phyloP scores from a whole-genome alignment of 2,888 invertebrate genomes.

The Automeris io region DNA sequence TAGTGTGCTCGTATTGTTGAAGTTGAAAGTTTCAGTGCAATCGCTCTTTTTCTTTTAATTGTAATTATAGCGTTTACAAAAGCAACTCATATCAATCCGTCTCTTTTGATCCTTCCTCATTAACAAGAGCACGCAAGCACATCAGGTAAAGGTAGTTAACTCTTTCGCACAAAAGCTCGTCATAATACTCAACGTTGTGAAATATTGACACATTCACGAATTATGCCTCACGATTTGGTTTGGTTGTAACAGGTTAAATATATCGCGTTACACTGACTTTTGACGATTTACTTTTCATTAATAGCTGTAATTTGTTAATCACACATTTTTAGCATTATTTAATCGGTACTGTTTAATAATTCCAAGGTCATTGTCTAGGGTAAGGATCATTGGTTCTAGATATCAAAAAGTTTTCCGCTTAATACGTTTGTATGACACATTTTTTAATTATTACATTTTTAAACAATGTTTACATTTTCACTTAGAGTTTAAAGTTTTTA shows the following conservation, averaged over 20 bases:
- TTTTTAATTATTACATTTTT: no score
- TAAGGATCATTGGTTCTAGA: no score
- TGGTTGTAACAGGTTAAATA: background rate
- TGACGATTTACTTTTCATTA: no score
- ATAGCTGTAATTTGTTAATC: no score
- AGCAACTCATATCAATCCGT: conserved; percentile 17
- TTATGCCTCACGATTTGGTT: background rate
- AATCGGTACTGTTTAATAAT: no score
- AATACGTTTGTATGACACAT: no score
- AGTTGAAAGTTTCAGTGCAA: background rate
- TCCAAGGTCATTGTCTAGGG: no score
- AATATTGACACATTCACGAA: background rate
- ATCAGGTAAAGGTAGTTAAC: conserved; percentile 30
- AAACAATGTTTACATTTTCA: no score
- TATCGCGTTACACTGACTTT: no score
- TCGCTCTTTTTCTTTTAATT: background rate
- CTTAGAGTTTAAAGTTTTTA: no score
- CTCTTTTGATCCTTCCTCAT: conserved; percentile 28
- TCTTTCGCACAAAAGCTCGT: background rate
- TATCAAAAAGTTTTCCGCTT: no score
- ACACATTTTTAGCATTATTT: no score
- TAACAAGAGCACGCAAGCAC: conserved; percentile 23
- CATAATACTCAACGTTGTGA: background rate
- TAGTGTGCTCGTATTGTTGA: background rate
- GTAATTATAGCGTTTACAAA: conserved; percentile 9